Base-by-base conservation (phyloP, 2,888 invertebrate genomes). In the Lepidochrysops patricia region DNA sequence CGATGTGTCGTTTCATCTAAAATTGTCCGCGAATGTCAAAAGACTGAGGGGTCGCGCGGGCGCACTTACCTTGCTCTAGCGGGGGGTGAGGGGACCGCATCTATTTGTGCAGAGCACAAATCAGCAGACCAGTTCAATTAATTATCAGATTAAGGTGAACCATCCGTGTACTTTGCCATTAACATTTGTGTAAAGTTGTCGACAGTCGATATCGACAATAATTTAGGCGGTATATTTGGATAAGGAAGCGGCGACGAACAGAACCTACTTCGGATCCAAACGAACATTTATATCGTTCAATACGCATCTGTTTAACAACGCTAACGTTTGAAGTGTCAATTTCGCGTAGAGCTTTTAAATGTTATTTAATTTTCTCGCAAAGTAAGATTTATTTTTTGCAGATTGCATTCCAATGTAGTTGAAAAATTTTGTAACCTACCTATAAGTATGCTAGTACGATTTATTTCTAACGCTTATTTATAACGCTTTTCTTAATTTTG, bases 101-200 rank as follows among this genome's bases (percentile, higher is more conserved):
- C 88, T 89, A 89, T 89, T 89, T 89, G 80, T 77, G 88, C 81
- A 70, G 82, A 79, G 76, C 81, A 87, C 88, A 88, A 89, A 89
- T 89, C 89, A 88, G 76, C 79, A 80, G 83, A 83, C 84, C 79
- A 77, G 81, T 82, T 86, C 85, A 84, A 89, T 89, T 89, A 89
- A 89, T 89, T 87, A 89, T 87, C 77, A 84, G 86, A 89, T 89
- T 89, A 88, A 89, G 84, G 88, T 87, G 88, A 84, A 84, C 82
- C 75, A 84, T 81, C 78, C 79, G 72, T 77, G 76, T 75, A 84
- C 80, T 83, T 84, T 72, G 67, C 65, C 72, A 70, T 71, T 73
- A 72, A 73, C 76, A 75, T 76, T 75, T 73, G 70, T 70, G 71
- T 72, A 72, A 74, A 78, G 70, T 72, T 72, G 72, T 74, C 74